Conservation (phyloP, 1,140 invertebrate species). For the Drosophila ananassae region DNA sequence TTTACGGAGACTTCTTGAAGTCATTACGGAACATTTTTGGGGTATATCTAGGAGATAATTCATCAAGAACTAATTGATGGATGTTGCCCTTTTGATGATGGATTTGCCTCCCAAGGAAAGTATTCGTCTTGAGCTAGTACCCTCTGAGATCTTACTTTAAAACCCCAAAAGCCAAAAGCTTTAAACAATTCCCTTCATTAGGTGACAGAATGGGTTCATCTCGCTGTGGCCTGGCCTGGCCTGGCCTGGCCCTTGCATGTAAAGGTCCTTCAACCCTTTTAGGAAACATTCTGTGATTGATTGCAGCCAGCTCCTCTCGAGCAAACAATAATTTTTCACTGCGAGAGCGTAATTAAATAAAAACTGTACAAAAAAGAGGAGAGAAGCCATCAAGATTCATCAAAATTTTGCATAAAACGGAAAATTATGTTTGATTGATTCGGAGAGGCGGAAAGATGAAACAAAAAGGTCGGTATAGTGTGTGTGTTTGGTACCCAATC, state of each 20-base stretch:
- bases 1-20: slow-evolving; percentile 56
- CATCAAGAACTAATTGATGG: slow-evolving; percentile 37
- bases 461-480: slow-evolving; percentile 13
- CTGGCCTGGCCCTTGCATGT: neutral
- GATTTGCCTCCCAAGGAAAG: neutral
- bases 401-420: slow-evolving; percentile 28
- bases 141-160: neutral
- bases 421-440: slow-evolving; percentile 72
- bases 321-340: slow-evolving; percentile 57
- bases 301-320: slow-evolving; percentile 18
- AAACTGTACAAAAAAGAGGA: slow-evolving; percentile 12
- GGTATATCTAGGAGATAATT: slow-evolving; percentile 18
- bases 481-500: slow-evolving; percentile 22
- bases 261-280: slow-evolving; percentile 36
- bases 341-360: slow-evolving; percentile 60
- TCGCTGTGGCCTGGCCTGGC: neutral
- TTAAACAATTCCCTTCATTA: neutral
- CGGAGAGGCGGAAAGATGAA: slow-evolving; percentile 5
- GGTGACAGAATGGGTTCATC: neutral
- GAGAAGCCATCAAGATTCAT: slow-evolving; percentile 15
- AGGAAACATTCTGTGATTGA: slow-evolving; percentile 51
- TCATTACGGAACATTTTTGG: slow-evolving; percentile 28
- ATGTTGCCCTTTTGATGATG: slow-evolving; percentile 12
- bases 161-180: neutral
- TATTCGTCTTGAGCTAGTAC: neutral